These are phyloP conservation scores for Physella acuta DNA, from an alignment of 1,140 invertebrate genomes.

Conservation along the genomic window DNA sequence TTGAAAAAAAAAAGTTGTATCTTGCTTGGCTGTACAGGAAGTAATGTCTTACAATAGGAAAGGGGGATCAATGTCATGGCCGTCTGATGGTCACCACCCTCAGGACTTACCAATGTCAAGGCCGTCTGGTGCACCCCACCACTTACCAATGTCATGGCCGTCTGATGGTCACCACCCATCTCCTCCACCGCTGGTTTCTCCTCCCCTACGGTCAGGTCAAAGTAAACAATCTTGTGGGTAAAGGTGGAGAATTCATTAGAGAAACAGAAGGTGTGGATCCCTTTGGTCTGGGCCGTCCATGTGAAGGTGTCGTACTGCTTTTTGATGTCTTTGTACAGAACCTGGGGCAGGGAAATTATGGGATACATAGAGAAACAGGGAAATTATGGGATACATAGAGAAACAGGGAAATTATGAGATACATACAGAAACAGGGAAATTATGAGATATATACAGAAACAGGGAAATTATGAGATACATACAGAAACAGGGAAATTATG, in stretches of 20 bases:
- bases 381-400: too few species aligned
- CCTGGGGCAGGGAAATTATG: too few species aligned
- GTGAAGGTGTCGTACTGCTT: constrained; percentile 91
- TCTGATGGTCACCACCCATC: constrained; percentile 82
- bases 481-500: too few species aligned
- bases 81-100: constrained; percentile 82
- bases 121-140: neutral
- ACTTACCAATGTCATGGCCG: constrained; percentile 90
- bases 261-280: constrained; percentile 88
- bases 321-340: constrained; percentile 87
- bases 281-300: constrained; percentile 75
- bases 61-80: constrained; percentile 85
- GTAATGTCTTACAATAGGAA: too few species aligned
- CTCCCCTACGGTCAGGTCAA: constrained; percentile 96
- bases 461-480: too few species aligned
- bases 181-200: constrained; percentile 79
- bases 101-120: neutral
- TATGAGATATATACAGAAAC: too few species aligned
- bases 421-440: too few species aligned
- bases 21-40: too few species aligned
- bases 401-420: too few species aligned
- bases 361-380: too few species aligned
- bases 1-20: too few species aligned
- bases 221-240: constrained; percentile 98
- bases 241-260: constrained; percentile 99